Base-by-base conservation (phyloP, 1,140 invertebrate species). In the Cardiocondyla obscurior region DNA sequence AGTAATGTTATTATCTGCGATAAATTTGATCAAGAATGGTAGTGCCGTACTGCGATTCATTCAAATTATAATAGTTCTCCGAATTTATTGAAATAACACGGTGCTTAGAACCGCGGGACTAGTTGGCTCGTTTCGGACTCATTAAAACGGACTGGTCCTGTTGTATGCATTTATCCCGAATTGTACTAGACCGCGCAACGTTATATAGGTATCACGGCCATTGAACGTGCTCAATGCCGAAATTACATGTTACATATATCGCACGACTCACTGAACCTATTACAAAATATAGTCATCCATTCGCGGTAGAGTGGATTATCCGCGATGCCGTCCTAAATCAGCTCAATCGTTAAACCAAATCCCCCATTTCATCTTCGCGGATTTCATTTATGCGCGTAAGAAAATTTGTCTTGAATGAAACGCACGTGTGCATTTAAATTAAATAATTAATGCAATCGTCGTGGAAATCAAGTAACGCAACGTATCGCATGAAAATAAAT, bases 201-300 rank as follows among this genome's bases (percentile, higher is more conserved):
- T 44, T 79, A 42, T 28, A 65, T 30, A 22, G 25, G 46, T 69
- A 69, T 79, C 42, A 22, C 22, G 6, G 7, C 22, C 22, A 77
- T 67, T 53, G 60, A 79, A 79, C 62, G 46, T n/a, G 28, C 36
- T n/a, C 57, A 46, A 39, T 58, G 22, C 10, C 42, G 46, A 79
- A 79, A 79, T 79, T 69, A 79, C 46, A 55, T 22, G 46, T 79
- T 79, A 53, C 62, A 22, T 79, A 42, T 69, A 69, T 53, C 74
- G 74, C 46, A 69, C n/a, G 33, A 46, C 30, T n/a, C 46, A 42
- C 12, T 67, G 62, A 67, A 53, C 53, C 74, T 69, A 79, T 79
- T 67, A 69, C 55, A 62, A 79, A 53, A 77, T 77, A 77, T 51
- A 79, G 46, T 53, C 39, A 79, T 79, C 46, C n/a, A 79, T 5